These are phyloP conservation scores for Falco novaeseelandiae DNA, from an alignment of 2,797 vertebrate species.

Conservation along the genomic window DNA sequence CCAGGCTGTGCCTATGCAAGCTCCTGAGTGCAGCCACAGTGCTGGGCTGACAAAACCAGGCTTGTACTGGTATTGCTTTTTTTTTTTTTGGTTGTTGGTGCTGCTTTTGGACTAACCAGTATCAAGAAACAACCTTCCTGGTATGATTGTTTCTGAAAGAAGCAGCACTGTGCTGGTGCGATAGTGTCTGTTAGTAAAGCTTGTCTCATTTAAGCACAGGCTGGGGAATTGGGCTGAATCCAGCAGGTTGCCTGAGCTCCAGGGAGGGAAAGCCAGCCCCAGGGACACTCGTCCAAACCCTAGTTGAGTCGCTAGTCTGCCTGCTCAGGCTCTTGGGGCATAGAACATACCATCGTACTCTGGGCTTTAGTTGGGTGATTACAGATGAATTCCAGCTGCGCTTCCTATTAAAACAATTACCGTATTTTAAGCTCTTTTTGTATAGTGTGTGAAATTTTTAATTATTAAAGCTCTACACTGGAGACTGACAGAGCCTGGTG, in stretches of 20 bases:
- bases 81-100: accelerated
- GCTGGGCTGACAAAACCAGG: neutral
- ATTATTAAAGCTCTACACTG: conserved; percentile 10
- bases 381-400: conserved; percentile 12
- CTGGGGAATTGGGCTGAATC: neutral
- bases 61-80: neutral
- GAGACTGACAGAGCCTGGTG: neutral
- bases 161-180: neutral
- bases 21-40: neutral
- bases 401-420: conserved; percentile 27
- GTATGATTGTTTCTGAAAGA: neutral
- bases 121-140: neutral
- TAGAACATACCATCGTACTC: neutral
- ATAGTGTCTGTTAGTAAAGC: neutral
- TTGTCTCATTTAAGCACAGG: neutral
- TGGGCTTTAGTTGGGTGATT: neutral
- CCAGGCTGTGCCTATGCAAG: neutral
- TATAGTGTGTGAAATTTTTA: conserved; percentile 21
- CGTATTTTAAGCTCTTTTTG: conserved; percentile 43
- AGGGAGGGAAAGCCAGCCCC: neutral
- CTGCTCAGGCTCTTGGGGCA: neutral
- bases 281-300: neutral
- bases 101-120: neutral
- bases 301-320: neutral
- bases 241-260: neutral